A percentile compares a stretch with the other conserved stretches of the same genome.
Conservation (phyloP, 64 coral and sea anemone genomes). For the Stichodactyla mertensii region DNA sequence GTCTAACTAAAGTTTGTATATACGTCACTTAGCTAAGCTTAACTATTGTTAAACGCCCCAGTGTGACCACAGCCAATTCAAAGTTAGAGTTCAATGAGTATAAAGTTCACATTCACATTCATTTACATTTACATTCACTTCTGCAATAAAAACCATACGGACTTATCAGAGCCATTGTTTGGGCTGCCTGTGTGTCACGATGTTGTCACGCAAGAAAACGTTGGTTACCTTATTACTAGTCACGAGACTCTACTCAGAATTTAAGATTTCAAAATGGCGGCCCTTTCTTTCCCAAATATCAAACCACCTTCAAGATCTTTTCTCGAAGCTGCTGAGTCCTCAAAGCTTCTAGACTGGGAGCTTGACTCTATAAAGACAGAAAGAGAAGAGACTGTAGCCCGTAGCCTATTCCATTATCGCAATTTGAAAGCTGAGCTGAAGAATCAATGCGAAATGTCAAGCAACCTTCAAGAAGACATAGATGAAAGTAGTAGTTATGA, state of each 20-base stretch:
- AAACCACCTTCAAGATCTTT: slow-evolving; percentile 11
- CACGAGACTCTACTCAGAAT: background rate
- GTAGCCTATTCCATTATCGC: slow-evolving; percentile 39
- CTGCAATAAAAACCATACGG: too few species aligned
- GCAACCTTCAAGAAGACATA: slow-evolving; percentile 59
- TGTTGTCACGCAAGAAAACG: too few species aligned
- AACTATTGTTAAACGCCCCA: too few species aligned
- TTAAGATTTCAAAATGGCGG: background rate
- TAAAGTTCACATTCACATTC: too few species aligned
- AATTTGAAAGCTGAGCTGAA: slow-evolving; percentile 55
- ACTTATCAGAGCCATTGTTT: too few species aligned
- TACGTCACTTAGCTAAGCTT: too few species aligned
- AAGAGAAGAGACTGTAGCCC: slow-evolving; percentile 27
- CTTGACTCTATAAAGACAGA: slow-evolving; percentile 45
- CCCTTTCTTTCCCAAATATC: background rate
- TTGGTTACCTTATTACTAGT: background rate
- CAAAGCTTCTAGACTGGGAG: slow-evolving; percentile 56
- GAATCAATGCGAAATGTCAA: slow-evolving; percentile 49
- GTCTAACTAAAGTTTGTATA: too few species aligned
- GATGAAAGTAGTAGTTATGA: slow-evolving; percentile 50
- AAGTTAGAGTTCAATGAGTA: too few species aligned
- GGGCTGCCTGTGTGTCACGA: too few species aligned
- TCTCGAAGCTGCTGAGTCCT: slow-evolving; percentile 32
- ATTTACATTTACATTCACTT: too few species aligned
- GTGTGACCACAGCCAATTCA: too few species aligned